A percentile compares a stretch with the other conserved stretches of the same genome.
These are phyloP conservation scores for Hoplostethus atlanticus DNA, from an alignment of 2,797 vertebrate genomes.

Conservation along the genomic window DNA sequence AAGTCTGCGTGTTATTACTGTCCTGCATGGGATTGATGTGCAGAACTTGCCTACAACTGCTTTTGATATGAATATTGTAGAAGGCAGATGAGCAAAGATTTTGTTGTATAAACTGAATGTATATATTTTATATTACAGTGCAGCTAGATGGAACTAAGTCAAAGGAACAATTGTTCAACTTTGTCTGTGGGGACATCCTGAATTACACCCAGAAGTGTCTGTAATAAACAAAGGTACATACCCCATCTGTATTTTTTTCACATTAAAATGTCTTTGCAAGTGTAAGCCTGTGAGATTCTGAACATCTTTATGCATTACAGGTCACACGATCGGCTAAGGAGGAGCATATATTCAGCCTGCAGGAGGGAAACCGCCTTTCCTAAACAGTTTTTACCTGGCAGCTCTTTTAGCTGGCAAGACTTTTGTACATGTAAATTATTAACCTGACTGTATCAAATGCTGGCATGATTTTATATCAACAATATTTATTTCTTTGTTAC, in stretches of 20 bases:
- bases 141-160: slow-evolving; percentile 91
- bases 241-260: neutral
- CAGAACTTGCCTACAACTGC: neutral
- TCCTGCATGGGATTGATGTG: neutral
- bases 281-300: slow-evolving; percentile 7
- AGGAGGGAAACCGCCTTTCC: slow-evolving; percentile 72
- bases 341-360: slow-evolving; percentile 67
- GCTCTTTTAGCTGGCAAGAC: slow-evolving; percentile 71
- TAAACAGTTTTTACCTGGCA: slow-evolving; percentile 77
- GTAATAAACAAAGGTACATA: slow-evolving; percentile 78
- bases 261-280: neutral
- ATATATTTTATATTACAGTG: slow-evolving; percentile 79
- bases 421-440: slow-evolving; percentile 61
- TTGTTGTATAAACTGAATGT: neutral
- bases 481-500: slow-evolving; percentile 86
- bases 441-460: slow-evolving; percentile 70
- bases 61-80: neutral
- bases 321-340: slow-evolving; percentile 73
- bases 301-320: slow-evolving; percentile 55
- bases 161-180: slow-evolving; percentile 90
- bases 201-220: slow-evolving; percentile 85
- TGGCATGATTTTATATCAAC: slow-evolving; percentile 79
- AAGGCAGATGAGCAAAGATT: neutral
- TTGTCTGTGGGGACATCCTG: slow-evolving; percentile 88
- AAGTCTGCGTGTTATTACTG: slow-evolving; percentile 42